Evolutionary conservation across 92 coral and sea anemone genomes (phyloP).

Genomic region (Paramuricea clavata): DNA sequence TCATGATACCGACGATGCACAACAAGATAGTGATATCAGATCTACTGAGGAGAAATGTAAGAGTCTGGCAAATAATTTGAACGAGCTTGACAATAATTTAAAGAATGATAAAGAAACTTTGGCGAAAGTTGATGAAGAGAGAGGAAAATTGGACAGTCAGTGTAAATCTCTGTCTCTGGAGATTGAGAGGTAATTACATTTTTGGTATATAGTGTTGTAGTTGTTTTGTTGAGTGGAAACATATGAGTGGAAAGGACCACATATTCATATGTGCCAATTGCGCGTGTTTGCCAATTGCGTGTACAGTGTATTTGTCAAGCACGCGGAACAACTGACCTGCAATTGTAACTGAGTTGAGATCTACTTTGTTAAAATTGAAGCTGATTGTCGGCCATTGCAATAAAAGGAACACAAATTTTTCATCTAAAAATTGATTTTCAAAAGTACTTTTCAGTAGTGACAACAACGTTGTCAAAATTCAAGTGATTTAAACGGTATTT

Average conservation of each 20-base stretch:
- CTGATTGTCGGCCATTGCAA: no score
- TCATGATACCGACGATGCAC: not conserved
- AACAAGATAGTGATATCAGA: not conserved
- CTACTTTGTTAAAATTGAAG: no score
- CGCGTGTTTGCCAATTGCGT: no score
- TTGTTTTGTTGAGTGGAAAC: no score
- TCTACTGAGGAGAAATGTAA: constrained; percentile 36
- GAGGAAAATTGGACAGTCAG: constrained; percentile 54
- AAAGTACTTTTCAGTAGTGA: no score
- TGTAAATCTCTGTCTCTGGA: constrained; percentile 41
- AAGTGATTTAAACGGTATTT: not conserved
- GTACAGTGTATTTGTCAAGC: no score
- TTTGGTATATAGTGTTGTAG: not conserved
- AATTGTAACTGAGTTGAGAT: not conserved
- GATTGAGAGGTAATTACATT: constrained; percentile 53
- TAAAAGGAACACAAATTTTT: no score
- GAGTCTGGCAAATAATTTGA: constrained; percentile 41
- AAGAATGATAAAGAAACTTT: constrained; percentile 55
- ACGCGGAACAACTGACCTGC: no score
- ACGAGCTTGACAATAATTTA: constrained; percentile 52
- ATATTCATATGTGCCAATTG: no score
- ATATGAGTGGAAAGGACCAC: no score
- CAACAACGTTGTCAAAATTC: no score
- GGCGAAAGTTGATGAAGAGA: constrained; percentile 46
- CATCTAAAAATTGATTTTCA: no score